These are phyloP conservation scores for Onychostoma macrolepis DNA, from an alignment of 2,113 vertebrate species.

Conservation along the genomic window DNA sequence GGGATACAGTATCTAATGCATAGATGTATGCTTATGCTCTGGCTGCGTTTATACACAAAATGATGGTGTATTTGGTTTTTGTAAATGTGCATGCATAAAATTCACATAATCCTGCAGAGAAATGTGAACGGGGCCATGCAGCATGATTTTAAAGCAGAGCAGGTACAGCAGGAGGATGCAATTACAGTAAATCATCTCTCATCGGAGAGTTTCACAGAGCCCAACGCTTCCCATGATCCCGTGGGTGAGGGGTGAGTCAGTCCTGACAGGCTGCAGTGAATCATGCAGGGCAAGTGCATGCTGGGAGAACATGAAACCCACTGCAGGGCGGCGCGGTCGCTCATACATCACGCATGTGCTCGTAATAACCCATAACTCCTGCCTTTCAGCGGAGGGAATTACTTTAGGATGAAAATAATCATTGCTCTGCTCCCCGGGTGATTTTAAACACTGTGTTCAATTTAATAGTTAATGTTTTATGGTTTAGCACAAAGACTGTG, in stretches of 20 bases:
- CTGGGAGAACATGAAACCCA: conserved; percentile 50
- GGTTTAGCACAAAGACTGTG: background rate
- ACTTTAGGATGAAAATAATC: background rate
- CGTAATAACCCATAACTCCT: conserved; percentile 13
- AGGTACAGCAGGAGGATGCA: background rate
- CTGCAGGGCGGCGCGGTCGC: conserved; percentile 11
- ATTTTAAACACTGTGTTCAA: background rate
- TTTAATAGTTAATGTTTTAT: background rate
- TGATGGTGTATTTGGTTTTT: too few relatives aligned
- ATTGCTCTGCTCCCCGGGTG: background rate
- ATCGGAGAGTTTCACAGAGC: conserved; percentile 46
- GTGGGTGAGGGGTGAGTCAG: conserved; percentile 67
- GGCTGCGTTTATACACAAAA: too few relatives aligned
- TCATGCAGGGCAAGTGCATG: conserved; percentile 60
- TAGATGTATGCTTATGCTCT: too few relatives aligned
- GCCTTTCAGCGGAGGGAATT: background rate
- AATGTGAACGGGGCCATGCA: too few relatives aligned
- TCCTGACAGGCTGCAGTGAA: conserved; percentile 61
- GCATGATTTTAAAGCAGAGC: background rate
- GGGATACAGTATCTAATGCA: background rate
- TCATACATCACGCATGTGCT: background rate
- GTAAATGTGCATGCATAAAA: background rate
- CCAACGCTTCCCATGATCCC: conserved; percentile 51
- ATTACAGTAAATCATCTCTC: conserved; percentile 19
- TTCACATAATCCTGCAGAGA: background rate